Evolutionary conservation across 2,888 invertebrate species (phyloP).

Genomic region (Watsonalla binaria): DNA sequence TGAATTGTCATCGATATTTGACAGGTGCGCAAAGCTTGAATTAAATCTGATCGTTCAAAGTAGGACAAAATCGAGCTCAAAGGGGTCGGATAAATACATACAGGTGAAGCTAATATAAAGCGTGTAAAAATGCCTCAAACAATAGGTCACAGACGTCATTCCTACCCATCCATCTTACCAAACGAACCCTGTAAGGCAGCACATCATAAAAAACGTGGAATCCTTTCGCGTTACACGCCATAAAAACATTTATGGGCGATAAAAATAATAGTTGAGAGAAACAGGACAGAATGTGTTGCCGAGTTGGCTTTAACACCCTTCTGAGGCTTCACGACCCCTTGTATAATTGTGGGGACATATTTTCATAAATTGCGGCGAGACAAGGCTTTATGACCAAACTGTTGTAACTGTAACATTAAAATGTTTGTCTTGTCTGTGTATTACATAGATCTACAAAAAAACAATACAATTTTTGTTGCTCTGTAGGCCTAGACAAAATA

Average conservation of each 20-base stretch:
- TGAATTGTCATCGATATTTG: too few relatives aligned
- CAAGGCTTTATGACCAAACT: background rate
- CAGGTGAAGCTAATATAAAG: too few relatives aligned
- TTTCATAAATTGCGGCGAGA: background rate
- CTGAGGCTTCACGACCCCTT: background rate
- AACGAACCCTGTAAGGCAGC: background rate
- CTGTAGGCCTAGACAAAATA: too few relatives aligned
- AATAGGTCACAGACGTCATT: background rate
- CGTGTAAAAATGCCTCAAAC: too few relatives aligned
- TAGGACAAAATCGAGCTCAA: too few relatives aligned
- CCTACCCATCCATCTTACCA: background rate
- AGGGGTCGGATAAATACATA: too few relatives aligned
- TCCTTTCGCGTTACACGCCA: background rate
- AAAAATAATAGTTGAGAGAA: conserved; percentile 5
- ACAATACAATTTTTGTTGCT: too few relatives aligned
- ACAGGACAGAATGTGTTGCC: background rate
- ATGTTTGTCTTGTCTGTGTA: too few relatives aligned
- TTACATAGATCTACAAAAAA: too few relatives aligned
- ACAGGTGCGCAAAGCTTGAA: too few relatives aligned
- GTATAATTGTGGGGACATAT: background rate
- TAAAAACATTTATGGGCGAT: conserved; percentile 7
- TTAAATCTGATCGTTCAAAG: too few relatives aligned
- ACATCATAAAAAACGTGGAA: background rate
- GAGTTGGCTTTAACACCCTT: background rate
- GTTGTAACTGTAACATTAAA: too few relatives aligned